Evolutionary conservation across 2,888 invertebrate genomes (phyloP).

Genomic region (Clusia tigrina): DNA sequence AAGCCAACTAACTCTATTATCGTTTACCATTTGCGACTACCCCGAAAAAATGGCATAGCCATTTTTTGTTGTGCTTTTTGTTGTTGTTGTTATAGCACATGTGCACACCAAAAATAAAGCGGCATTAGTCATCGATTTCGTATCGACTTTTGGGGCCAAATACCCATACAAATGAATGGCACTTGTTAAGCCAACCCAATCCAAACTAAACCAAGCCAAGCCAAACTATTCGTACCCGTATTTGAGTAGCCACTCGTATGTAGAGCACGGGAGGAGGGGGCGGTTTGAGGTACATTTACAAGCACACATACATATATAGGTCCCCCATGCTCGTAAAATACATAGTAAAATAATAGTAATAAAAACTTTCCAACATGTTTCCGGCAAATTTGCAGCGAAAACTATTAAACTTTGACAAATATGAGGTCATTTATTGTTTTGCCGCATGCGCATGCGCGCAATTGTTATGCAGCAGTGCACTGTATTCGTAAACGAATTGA

Average conservation of each 20-base stretch:
- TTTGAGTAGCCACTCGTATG: too few species aligned
- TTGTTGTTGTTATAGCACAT: too few species aligned
- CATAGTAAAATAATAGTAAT: too few species aligned
- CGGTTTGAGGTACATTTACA: neutral
- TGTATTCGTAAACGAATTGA: neutral
- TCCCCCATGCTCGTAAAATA: neutral
- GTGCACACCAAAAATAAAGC: conserved; percentile 51
- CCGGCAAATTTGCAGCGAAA: neutral
- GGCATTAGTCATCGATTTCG: conserved; percentile 49
- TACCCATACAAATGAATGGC: neutral
- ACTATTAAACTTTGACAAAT: conserved; percentile 10
- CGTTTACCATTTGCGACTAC: too few species aligned
- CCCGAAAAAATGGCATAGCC: too few species aligned
- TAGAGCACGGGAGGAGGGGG: neutral
- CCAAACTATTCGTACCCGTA: neutral
- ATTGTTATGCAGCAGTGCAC: neutral
- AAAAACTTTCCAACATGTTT: neutral
- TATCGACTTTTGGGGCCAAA: conserved; percentile 7
- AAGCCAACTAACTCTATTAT: too few species aligned
- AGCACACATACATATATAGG: neutral
- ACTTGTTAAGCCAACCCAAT: neutral
- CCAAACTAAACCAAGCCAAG: neutral
- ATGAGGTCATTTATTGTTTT: conserved; percentile 11
- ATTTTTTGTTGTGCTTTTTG: too few species aligned
- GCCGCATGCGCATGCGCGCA: neutral